phyloP scores from a whole-genome alignment of 2,113 vertebrate genomes.

The Pelecanoides urinatrix region DNA sequence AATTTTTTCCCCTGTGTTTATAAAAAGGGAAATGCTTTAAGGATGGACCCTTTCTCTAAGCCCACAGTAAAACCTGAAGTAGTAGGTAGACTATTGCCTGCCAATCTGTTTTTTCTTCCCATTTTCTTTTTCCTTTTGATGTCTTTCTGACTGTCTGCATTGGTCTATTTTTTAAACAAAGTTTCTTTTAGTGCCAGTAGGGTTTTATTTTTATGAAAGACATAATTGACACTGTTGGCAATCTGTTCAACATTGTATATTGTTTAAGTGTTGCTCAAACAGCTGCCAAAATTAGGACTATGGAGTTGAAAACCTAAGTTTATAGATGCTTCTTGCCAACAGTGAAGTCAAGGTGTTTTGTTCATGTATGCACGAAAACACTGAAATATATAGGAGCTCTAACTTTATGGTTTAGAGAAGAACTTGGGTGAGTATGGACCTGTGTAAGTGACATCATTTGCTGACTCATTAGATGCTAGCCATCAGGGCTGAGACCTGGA shows the following conservation, averaged over 20 bases:
- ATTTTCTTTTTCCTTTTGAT: neutral
- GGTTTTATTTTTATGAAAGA: neutral
- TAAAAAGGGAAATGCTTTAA: neutral
- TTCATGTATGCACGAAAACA: neutral
- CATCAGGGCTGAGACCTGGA: neutral
- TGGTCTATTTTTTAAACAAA: neutral
- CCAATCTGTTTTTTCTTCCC: neutral
- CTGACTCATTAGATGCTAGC: neutral
- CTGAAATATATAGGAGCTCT: neutral
- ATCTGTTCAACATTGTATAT: neutral
- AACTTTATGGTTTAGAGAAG: neutral
- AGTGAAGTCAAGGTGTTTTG: neutral
- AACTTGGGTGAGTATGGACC: neutral
- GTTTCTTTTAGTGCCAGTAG: neutral
- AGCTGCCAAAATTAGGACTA: neutral
- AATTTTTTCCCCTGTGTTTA: rapidly evolving
- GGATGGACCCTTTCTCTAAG: neutral
- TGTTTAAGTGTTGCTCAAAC: neutral
- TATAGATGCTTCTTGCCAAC: neutral
- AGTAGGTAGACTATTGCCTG: neutral
- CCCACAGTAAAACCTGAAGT: neutral
- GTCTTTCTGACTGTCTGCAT: neutral
- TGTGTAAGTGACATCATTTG: neutral
- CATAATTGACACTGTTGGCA: neutral
- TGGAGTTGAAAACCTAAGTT: neutral